These are phyloP conservation scores for Lepilemur ruficaudatus DNA, from an alignment of 2,797 vertebrate species.

Conservation along the genomic window DNA sequence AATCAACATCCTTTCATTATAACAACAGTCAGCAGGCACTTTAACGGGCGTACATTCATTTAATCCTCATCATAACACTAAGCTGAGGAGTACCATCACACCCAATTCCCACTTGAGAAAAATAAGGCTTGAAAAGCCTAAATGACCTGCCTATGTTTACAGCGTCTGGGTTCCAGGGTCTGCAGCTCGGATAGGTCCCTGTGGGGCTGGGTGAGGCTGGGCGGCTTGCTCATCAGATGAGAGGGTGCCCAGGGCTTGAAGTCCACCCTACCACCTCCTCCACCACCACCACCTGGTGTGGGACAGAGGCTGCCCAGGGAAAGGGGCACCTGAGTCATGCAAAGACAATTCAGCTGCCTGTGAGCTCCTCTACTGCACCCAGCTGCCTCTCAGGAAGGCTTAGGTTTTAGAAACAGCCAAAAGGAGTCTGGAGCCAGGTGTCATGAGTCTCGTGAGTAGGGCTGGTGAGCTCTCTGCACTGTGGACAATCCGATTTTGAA, in stretches of 20 bases:
- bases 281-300: rapidly evolving
- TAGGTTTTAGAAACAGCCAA: not conserved
- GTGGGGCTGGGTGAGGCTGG: not conserved
- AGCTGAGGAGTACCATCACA: not conserved
- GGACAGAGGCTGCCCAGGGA: not conserved
- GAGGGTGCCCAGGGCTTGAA: rapidly evolving
- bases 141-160: not conserved
- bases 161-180: too few species aligned
- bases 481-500: not conserved
- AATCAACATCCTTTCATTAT: not conserved
- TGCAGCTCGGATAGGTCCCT: not conserved
- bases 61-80: not conserved
- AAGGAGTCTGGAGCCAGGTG: not conserved
- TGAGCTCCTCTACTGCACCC: rapidly evolving
- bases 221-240: not conserved
- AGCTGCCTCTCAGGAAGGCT: not conserved
- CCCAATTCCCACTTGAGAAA: not conserved
- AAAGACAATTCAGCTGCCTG: not conserved
- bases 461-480: not conserved
- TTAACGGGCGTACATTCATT: not conserved
- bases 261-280: too few species aligned
- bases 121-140: not conserved
- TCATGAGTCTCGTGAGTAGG: rapidly evolving
- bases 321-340: not conserved
- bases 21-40: not conserved